A percentile compares a stretch with the other conserved stretches of the same genome.
Conservation (phyloP, 2,113 vertebrate genomes). For the Lycocorax pyrrhopterus region DNA sequence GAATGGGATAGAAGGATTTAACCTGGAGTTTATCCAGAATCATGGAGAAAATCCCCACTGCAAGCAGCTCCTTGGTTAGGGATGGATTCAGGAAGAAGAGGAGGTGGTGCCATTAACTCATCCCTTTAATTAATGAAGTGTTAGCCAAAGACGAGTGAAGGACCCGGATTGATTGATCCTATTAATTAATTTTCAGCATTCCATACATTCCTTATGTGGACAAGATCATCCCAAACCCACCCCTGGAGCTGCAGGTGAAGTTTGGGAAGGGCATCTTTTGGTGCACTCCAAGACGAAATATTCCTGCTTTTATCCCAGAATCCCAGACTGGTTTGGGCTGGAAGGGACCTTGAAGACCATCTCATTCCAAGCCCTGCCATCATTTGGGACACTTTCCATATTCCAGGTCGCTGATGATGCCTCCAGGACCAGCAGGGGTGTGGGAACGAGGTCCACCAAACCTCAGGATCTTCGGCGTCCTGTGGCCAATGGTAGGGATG, state of each 20-base stretch:
- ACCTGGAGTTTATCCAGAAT: background rate
- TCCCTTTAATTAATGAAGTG: background rate
- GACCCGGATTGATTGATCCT: background rate
- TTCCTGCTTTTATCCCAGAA: background rate
- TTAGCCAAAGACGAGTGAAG: background rate
- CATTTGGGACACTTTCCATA: background rate
- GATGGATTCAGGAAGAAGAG: background rate
- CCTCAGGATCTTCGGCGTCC: rapidly evolving
- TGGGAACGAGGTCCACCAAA: rapidly evolving
- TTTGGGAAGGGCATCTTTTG: rapidly evolving
- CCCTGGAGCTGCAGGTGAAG: background rate
- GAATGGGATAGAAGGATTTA: background rate
- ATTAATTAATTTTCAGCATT: background rate
- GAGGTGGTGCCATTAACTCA: background rate
- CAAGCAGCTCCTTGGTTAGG: background rate
- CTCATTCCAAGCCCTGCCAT: background rate
- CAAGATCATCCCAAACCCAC: background rate
- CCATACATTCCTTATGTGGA: rapidly evolving
- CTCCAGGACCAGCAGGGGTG: background rate
- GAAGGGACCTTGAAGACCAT: background rate
- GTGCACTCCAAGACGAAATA: rapidly evolving
- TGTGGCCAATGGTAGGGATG: background rate
- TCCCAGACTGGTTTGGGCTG: background rate
- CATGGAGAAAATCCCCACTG: background rate
- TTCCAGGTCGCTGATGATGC: background rate